Conservation (phyloP, 2,113 vertebrate genomes). For the Pollimyrus isidori region DNA sequence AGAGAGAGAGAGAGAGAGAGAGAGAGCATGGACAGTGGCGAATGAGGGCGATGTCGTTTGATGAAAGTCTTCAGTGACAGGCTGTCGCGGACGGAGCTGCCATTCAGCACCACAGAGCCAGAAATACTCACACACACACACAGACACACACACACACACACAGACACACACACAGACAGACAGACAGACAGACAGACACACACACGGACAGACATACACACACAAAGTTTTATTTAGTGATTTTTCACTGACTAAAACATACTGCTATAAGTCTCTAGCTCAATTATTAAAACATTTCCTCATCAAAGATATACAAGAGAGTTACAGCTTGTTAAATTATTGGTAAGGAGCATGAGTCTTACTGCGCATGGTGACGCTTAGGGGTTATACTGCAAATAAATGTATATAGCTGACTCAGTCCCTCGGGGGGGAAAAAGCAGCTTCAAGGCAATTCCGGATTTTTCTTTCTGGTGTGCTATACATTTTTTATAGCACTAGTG, state of each 20-base stretch:
- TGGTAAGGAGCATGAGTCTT: not conserved
- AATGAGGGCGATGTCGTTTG: not conserved
- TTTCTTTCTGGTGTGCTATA: not conserved
- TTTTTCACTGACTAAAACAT: not conserved
- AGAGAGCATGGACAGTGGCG: not conserved
- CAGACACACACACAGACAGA: too few species aligned
- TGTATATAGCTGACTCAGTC: not conserved
- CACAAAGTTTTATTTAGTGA: not conserved
- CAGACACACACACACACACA: too few species aligned
- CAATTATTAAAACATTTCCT: constrained; percentile 3
- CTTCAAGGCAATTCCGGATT: not conserved
- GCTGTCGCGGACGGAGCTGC: not conserved
- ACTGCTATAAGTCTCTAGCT: not conserved
- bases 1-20: not conserved
- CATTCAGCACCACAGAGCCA: not conserved
- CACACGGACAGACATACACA: too few species aligned
- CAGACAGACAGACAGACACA: too few species aligned
- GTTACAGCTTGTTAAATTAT: constrained; percentile 8
- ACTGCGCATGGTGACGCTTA: not conserved
- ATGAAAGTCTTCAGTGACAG: not conserved
- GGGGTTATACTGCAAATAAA: not conserved
- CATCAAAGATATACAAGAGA: not conserved
- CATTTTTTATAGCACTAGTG: not conserved
- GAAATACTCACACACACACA: not conserved
- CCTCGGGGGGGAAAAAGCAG: not conserved